phyloP scores from a whole-genome alignment of 2,113 vertebrate species.

The Lampris incognitus region DNA sequence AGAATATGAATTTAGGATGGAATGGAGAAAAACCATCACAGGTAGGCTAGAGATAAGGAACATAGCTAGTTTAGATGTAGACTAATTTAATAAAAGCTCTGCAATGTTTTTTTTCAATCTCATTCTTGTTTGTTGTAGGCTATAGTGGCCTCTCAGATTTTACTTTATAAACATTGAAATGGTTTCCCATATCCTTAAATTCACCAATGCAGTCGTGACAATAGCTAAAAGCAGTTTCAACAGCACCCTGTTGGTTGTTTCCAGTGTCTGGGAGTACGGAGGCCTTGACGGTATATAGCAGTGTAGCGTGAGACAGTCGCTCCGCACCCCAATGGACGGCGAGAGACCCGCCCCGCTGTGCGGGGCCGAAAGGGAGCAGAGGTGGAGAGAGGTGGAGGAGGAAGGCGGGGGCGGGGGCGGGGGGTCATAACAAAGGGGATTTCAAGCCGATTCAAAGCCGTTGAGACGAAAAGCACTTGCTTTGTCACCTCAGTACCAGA shows the following conservation, averaged over 20 bases:
- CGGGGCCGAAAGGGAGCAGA: constrained; percentile 1
- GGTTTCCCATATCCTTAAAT: neutral
- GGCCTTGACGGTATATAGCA: neutral
- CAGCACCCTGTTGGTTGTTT: constrained; percentile 7
- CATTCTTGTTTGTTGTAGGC: neutral
- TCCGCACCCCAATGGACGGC: constrained; percentile 19
- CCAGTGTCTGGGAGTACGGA: neutral
- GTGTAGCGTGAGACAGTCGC: no score
- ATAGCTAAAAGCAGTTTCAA: constrained; percentile 21
- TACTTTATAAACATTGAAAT: neutral
- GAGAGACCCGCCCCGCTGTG: constrained; percentile 5
- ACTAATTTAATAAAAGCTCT: no score
- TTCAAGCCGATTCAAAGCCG: constrained; percentile 73
- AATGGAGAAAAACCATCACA: no score
- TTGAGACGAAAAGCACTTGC: constrained; percentile 72
- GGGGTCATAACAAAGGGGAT: constrained; percentile 75
- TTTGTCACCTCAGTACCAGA: constrained; percentile 70
- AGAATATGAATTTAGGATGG: no score
- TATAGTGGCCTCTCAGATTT: neutral
- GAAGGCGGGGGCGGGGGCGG: constrained; percentile 36
- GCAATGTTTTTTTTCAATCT: no score
- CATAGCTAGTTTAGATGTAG: no score
- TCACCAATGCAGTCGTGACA: constrained; percentile 18
- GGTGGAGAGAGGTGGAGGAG: constrained; percentile 19
- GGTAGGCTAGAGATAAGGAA: no score